These are phyloP conservation scores for Tympanuchus pallidicinctus DNA, from an alignment of 2,113 vertebrate genomes.

Conservation along the genomic window DNA sequence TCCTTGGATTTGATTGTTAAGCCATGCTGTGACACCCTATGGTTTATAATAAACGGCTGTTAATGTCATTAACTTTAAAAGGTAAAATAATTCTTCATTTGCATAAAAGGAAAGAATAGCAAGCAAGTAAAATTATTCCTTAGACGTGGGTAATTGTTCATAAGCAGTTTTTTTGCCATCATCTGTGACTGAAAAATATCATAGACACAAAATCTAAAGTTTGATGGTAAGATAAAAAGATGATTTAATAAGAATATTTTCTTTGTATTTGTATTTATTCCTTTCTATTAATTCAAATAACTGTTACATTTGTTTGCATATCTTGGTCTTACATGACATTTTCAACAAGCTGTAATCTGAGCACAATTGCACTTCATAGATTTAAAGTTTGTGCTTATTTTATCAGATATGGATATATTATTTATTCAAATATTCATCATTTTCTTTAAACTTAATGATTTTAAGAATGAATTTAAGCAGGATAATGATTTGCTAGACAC, in stretches of 20 bases:
- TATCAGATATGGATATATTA: neutral
- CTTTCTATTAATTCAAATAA: neutral
- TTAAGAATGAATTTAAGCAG: neutral
- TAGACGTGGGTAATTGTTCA: neutral
- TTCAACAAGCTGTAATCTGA: neutral
- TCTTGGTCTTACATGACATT: neutral
- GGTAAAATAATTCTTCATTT: neutral
- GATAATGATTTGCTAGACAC: neutral
- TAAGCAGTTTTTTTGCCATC: neutral
- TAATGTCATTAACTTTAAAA: neutral
- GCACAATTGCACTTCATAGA: neutral
- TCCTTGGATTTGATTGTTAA: neutral
- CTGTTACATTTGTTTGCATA: neutral
- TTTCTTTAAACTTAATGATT: neutral
- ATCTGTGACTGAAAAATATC: neutral
- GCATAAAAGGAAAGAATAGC: neutral
- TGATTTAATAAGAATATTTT: neutral
- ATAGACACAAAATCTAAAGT: neutral
- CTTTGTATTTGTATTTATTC: neutral
- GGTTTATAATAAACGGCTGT: neutral
- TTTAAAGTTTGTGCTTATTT: neutral
- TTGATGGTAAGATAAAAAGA: neutral
- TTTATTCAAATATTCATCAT: neutral
- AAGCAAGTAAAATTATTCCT: neutral
- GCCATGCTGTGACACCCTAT: neutral